These are phyloP conservation scores for Anthopleura xanthogrammica DNA, from an alignment of 92 coral and sea anemone species.

Conservation along the genomic window DNA sequence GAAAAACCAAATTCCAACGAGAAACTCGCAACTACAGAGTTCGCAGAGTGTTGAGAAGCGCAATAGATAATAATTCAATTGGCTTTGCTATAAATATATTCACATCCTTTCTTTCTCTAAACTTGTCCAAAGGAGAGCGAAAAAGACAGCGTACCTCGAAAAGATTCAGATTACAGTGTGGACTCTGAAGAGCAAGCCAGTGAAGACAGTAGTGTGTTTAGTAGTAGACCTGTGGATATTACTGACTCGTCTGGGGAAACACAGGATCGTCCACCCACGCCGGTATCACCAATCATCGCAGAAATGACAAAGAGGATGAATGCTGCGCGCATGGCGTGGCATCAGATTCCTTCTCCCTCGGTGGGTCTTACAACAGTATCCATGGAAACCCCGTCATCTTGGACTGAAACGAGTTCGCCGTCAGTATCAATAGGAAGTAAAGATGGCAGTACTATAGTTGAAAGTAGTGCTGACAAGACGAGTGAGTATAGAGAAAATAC, in stretches of 20 bases:
- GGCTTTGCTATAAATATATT: background rate
- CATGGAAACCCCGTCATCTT: slow-evolving; percentile 40
- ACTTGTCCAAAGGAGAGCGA: background rate
- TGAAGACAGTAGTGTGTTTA: slow-evolving; percentile 64
- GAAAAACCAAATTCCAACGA: too few species aligned
- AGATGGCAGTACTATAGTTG: slow-evolving; percentile 37
- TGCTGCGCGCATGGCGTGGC: slow-evolving; percentile 85
- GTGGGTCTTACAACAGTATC: slow-evolving; percentile 29
- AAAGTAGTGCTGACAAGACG: slow-evolving; percentile 45
- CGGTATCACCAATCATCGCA: slow-evolving; percentile 65
- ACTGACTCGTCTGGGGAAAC: slow-evolving; percentile 62
- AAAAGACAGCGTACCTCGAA: slow-evolving; percentile 37
- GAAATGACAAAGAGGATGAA: slow-evolving; percentile 80
- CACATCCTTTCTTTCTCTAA: background rate
- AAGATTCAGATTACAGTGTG: slow-evolving; percentile 66
- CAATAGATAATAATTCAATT: too few species aligned
- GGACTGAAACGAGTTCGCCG: slow-evolving; percentile 55
- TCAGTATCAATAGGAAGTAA: slow-evolving; percentile 53
- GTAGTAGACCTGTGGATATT: slow-evolving; percentile 60
- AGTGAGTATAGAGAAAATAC: slow-evolving; percentile 57
- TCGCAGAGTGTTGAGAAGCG: background rate
- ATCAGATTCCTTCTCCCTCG: slow-evolving; percentile 47
- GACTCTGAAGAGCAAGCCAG: slow-evolving; percentile 55
- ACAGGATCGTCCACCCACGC: slow-evolving; percentile 72
- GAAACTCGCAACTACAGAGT: too few species aligned